Percentiles rank a stretch among this genome's conserved stretches.
phyloP scores from a whole-genome alignment of 2,888 invertebrate genomes.

The Caenorhabditis auriculariae region DNA sequence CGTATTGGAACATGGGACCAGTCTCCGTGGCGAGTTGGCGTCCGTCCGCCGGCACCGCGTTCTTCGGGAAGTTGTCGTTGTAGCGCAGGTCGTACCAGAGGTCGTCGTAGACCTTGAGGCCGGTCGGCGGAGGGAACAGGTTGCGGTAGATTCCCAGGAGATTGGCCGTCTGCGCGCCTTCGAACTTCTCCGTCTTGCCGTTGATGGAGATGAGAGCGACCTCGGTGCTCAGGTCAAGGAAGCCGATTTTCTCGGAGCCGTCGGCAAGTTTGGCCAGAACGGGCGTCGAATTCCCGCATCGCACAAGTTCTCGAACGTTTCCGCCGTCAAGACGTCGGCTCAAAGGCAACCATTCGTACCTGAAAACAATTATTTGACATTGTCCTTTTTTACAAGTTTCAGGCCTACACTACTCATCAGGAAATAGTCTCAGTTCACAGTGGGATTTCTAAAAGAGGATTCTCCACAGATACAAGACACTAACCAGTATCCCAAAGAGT shows the following conservation, averaged over 20 bases:
- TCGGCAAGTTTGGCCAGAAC: slow-evolving; percentile 39
- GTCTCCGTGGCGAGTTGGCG: slow-evolving; percentile 33
- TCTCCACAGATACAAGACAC: neutral
- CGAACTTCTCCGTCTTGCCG: slow-evolving; percentile 38
- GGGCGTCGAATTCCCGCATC: slow-evolving; percentile 48
- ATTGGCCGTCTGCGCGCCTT: slow-evolving; percentile 36
- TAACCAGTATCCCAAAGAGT: slow-evolving; percentile 32
- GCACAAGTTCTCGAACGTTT: slow-evolving; percentile 15
- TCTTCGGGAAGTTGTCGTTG: slow-evolving; percentile 38
- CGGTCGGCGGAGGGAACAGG: slow-evolving; percentile 44
- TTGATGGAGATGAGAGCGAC: slow-evolving; percentile 35
- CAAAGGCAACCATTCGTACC: slow-evolving; percentile 50
- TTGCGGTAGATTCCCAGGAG: slow-evolving; percentile 46
- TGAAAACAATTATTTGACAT: slow-evolving; percentile 9
- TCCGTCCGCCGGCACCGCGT: slow-evolving; percentile 38
- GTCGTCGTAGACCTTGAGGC: slow-evolving; percentile 47
- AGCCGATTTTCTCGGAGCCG: slow-evolving; percentile 37
- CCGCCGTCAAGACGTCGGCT: slow-evolving; percentile 21
- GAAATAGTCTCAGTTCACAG: too few species aligned
- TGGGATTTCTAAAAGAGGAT: neutral
- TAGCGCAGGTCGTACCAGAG: slow-evolving; percentile 47
- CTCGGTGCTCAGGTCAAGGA: slow-evolving; percentile 40
- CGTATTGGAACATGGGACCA: slow-evolving; percentile 43
- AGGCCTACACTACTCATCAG: neutral
- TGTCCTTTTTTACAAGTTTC: neutral